Conservation (phyloP, 2,888 invertebrate genomes). For the Platynereis dumerilii region DNA sequence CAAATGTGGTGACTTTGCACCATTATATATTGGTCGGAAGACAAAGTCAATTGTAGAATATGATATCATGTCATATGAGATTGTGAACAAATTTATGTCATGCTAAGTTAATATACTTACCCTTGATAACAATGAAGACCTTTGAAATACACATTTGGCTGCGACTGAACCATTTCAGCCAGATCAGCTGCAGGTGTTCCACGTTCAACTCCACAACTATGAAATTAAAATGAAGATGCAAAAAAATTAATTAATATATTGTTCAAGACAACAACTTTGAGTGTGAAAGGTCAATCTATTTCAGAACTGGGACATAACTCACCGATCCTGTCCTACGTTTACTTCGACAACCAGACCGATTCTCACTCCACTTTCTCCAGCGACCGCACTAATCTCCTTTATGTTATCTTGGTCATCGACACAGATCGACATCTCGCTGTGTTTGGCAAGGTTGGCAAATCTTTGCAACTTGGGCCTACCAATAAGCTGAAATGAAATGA, state of each 20-base stretch:
- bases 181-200: slow-evolving; percentile 31
- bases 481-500: slow-evolving; percentile 27
- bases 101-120: no score
- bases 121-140: background rate
- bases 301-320: slow-evolving; percentile 30
- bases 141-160: background rate
- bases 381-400: slow-evolving; percentile 32
- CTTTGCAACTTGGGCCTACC: slow-evolving; percentile 32
- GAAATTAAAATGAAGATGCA: no score
- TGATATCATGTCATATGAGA: no score
- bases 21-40: no score
- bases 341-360: slow-evolving; percentile 35
- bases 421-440: slow-evolving; percentile 30
- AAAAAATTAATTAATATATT: no score
- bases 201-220: slow-evolving; percentile 36
- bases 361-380: slow-evolving; percentile 23
- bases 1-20: background rate
- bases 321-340: slow-evolving; percentile 37
- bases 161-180: slow-evolving; percentile 26
- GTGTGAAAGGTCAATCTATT: no score
- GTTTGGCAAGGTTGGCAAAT: slow-evolving; percentile 25
- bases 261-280: no score
- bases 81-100: no score
- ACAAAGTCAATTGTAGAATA: no score
- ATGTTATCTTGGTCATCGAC: slow-evolving; percentile 34